Evolutionary conservation across 2,888 invertebrate species (phyloP), one percentile per base, ranked within the genome.

Genomic region (Agriopis aurantiaria): DNA sequence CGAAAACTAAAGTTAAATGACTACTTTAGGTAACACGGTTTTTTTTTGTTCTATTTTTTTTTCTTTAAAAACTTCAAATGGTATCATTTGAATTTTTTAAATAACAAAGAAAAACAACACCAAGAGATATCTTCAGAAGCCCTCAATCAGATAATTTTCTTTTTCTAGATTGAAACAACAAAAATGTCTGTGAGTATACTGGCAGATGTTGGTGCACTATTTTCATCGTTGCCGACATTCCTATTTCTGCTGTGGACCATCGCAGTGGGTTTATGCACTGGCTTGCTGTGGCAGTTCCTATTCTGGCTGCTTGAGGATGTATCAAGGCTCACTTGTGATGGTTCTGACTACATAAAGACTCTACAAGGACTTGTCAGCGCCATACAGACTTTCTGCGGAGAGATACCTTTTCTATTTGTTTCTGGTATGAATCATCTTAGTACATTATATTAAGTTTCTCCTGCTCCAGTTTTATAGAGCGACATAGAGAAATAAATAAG

Each of bases 221-320:
- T 98, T 14, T 89, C 95, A 0, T 96, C 97, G 4, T 72, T 96
- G 9, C 95, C 96, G 0, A 96, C 98, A 17, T 85, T 97, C 8
- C 90, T 97, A 1, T 98, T 98, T 85, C 95, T 97, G 68, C 72
- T 97, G 17, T 97, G 98, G 96, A 97, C 98, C 68, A 95, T 97
- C 71, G 95, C 95, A 1, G 96, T 98, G 33, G 99, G 99, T 0
- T 94, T 98, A 75, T 97, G 97, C 79, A 98, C 98, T 0, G 98
- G 97, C 0, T 89, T 98, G 0, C 92, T 98, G 33, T 98, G 98
- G 97, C 96, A 98, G 78, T 99, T 98, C 85, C 91, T 98, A 0
- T 98, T 98, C 84, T 98, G 97, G 97, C 96, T 97, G 77, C 89
- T 97, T 12, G 98, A 98, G 87, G 97, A 97, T 73, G 89, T 98